Evolutionary conservation across 2,888 invertebrate species (phyloP), one percentile per base, ranked within the genome.

Genomic region (Synanthedon vespiformis): DNA sequence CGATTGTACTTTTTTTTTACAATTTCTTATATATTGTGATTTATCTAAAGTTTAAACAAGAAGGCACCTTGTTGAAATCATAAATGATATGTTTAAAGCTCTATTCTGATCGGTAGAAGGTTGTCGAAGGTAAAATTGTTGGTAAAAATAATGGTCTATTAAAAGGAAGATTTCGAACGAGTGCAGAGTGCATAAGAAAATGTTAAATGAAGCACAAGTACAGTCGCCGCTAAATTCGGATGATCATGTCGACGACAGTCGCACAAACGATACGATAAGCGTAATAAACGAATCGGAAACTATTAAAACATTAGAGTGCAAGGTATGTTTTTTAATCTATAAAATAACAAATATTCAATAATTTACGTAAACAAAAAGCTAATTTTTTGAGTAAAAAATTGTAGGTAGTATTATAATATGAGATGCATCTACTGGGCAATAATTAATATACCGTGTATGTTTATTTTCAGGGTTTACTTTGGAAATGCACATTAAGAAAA

Each of bases 401-500:
- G 12, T 49, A 12, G 16, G 12, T 16, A 22, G 18, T n/a, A 49
- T 49, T 16, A 16, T 16, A 49, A 18, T 44, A 12, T 50, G 50
- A 40, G 27, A 50, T 44, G 44, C 11, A n/a, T 13, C 12, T 41
- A 41, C 6, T n/a, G 41, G 13, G 5, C 12, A 41, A 41, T n/a
- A 14, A 6, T 10, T 12, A 44, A 12, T n/a, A n/a, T 18, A 48
- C 14, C 44, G 12, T 48, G 8, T 44, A 13, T 48, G 12, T 48
- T 11, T 48, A 16, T 54, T 73, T 81, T 55, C 74, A 89, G 84
- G 86, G 90, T 63, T 79, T 91, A 64, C 86, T 94, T 63, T 92
- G 94, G 85, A 89, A 91, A 77, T 90, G 91, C 79, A 93, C 93
- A 72, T 92, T 95, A 77, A 92, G 92, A 77, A 91, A 92, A 72